Evolutionary conservation across 2,888 invertebrate genomes (phyloP).

Genomic region (Rambutsinella grinnellia): DNA sequence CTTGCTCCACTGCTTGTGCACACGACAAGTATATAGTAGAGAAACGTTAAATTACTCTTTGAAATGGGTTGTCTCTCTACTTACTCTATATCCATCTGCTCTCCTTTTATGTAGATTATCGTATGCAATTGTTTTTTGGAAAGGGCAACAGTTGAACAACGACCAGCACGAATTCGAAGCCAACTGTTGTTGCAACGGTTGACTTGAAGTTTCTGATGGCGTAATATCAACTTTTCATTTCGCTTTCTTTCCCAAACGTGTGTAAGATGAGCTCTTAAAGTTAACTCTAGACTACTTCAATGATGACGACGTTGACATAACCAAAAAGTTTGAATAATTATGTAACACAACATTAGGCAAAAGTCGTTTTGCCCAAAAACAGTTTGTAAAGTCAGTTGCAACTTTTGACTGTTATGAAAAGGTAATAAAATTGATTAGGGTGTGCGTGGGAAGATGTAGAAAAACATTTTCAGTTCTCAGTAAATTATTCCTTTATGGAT

Average conservation of each 20-base stretch:
- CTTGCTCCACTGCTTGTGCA: background rate
- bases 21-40: background rate
- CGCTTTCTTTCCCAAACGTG: too few species aligned
- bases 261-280: too few species aligned
- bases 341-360: background rate
- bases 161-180: constrained; percentile 3
- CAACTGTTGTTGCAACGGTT: constrained; percentile 39
- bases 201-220: constrained; percentile 19
- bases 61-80: background rate
- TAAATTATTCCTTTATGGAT: too few species aligned
- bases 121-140: too few species aligned
- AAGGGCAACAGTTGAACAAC: constrained; percentile 44
- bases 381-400: background rate
- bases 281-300: too few species aligned
- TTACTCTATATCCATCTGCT: background rate
- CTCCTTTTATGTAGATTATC: background rate
- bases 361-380: background rate
- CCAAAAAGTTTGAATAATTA: too few species aligned
- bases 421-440: too few species aligned
- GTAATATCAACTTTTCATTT: too few species aligned
- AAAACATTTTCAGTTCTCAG: too few species aligned
- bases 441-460: too few species aligned
- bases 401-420: too few species aligned
- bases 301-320: too few species aligned
- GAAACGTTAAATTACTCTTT: background rate